Percentiles rank a stretch among this genome's conserved stretches.
These are phyloP conservation scores for Volucella inanis DNA, from an alignment of 2,888 invertebrate genomes.

Conservation along the genomic window DNA sequence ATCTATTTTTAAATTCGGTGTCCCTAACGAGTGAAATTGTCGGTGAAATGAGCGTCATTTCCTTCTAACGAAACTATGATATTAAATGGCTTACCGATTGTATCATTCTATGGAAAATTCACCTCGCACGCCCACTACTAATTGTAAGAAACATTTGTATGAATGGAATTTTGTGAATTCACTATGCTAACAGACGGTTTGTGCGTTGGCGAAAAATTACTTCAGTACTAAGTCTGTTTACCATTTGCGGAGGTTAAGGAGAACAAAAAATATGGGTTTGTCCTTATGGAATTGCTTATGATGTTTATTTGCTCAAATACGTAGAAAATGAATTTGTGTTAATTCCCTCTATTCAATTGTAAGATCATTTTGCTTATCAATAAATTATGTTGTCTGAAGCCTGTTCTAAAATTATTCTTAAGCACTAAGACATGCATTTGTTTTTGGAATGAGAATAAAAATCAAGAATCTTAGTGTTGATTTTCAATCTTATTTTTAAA, in stretches of 20 bases:
- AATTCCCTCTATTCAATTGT: slow-evolving; percentile 26
- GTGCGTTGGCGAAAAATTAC: slow-evolving; percentile 29
- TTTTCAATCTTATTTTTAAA: too few species aligned
- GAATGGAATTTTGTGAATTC: slow-evolving; percentile 37
- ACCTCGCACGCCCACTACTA: background rate
- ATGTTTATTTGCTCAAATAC: slow-evolving; percentile 42
- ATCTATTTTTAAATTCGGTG: slow-evolving; percentile 29
- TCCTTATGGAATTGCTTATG: slow-evolving; percentile 54
- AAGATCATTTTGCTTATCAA: slow-evolving; percentile 23
- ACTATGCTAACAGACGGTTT: background rate
- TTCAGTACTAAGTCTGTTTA: slow-evolving; percentile 5
- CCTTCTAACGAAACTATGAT: slow-evolving; percentile 40
- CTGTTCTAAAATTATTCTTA: slow-evolving; percentile 8
- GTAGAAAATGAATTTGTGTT: slow-evolving; percentile 14
- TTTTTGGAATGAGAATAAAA: too few species aligned
- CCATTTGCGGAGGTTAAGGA: slow-evolving; percentile 2
- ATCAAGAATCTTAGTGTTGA: too few species aligned
- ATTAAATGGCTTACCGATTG: slow-evolving; percentile 50
- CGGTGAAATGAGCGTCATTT: slow-evolving; percentile 35
- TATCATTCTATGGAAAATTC: slow-evolving; percentile 12
- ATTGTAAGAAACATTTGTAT: slow-evolving; percentile 1
- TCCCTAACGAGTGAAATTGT: slow-evolving; percentile 17
- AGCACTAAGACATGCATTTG: too few species aligned
- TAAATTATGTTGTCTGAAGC: background rate
- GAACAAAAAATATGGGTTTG: slow-evolving; percentile 45